A percentile compares a stretch with the other conserved stretches of the same genome.
phyloP scores from a whole-genome alignment of 1,140 invertebrate species.

The Heterodera carotae region DNA sequence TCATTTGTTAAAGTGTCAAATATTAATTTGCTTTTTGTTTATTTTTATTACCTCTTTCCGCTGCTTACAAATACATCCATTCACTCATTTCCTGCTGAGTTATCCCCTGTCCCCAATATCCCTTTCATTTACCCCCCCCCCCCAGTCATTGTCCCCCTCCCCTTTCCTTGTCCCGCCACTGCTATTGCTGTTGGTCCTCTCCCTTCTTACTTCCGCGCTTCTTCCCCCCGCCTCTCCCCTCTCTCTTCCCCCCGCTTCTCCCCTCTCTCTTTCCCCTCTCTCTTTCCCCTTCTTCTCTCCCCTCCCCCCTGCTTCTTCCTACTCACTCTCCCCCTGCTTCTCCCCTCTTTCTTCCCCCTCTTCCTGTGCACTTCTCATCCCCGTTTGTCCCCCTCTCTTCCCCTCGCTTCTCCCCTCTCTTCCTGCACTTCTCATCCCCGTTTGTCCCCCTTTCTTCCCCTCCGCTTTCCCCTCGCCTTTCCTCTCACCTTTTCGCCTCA shows the following conservation, averaged over 20 bases:
- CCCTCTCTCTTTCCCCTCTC: neutral
- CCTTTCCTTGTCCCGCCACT: neutral
- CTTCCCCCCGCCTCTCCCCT: neutral
- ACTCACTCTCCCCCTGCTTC: neutral
- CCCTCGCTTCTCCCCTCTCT: neutral
- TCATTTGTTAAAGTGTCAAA: too few relatives aligned
- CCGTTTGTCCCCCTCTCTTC: neutral
- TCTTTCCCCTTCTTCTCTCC: neutral
- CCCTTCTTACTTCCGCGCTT: too few relatives aligned
- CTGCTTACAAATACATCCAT: too few relatives aligned
- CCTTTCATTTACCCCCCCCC: too few relatives aligned
- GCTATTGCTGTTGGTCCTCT: too few relatives aligned
- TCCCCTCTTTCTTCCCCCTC: constrained; percentile 1
- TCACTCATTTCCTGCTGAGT: too few relatives aligned
- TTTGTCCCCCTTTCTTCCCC: neutral
- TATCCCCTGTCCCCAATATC: too few relatives aligned
- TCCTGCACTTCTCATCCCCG: neutral
- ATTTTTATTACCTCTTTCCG: too few relatives aligned
- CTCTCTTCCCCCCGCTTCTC: neutral
- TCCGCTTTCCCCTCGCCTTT: neutral
- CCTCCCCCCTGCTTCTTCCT: neutral
- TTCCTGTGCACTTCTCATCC: neutral
- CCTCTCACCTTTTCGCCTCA: neutral
- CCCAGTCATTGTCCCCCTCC: too few relatives aligned
- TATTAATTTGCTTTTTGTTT: too few relatives aligned